These are phyloP conservation scores for Hypothenemus hampei DNA, from an alignment of 1,140 invertebrate species.

Conservation along the genomic window DNA sequence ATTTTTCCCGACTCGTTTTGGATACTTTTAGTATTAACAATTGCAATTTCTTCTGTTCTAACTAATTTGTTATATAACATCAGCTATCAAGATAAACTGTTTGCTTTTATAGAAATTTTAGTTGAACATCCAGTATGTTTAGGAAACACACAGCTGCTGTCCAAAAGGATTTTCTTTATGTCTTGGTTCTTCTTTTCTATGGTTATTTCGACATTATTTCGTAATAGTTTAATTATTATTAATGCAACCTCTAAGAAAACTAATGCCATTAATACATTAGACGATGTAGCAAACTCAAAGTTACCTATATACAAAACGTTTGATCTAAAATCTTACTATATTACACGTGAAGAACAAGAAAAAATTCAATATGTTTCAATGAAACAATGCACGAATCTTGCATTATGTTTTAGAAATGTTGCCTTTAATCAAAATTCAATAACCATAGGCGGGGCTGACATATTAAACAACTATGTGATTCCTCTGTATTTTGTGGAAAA, in stretches of 20 bases:
- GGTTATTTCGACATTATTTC: slow-evolving; percentile 2
- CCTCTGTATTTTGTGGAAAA: not conserved
- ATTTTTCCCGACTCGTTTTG: not conserved
- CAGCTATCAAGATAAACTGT: not conserved
- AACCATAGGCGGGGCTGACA: not conserved
- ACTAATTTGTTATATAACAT: slow-evolving; percentile 5
- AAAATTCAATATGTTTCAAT: not conserved
- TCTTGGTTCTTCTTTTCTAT: slow-evolving; percentile 1
- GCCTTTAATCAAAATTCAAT: not conserved
- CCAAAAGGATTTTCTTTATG: not conserved
- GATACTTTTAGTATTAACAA: not conserved
- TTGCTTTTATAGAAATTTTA: not conserved
- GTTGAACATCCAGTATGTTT: not conserved
- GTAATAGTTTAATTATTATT: not conserved
- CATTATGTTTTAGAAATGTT: not conserved
- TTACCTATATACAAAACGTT: not conserved
- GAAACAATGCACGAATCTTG: not conserved
- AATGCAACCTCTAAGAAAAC: not conserved
- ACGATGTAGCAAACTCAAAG: not conserved
- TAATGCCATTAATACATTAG: not conserved
- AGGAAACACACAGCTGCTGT: not conserved
- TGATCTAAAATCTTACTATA: not conserved
- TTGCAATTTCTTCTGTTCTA: not conserved
- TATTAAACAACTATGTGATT: not conserved
- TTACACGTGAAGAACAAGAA: not conserved